Base-by-base conservation (phyloP, 2,113 vertebrate species). In the Solea solea region DNA sequence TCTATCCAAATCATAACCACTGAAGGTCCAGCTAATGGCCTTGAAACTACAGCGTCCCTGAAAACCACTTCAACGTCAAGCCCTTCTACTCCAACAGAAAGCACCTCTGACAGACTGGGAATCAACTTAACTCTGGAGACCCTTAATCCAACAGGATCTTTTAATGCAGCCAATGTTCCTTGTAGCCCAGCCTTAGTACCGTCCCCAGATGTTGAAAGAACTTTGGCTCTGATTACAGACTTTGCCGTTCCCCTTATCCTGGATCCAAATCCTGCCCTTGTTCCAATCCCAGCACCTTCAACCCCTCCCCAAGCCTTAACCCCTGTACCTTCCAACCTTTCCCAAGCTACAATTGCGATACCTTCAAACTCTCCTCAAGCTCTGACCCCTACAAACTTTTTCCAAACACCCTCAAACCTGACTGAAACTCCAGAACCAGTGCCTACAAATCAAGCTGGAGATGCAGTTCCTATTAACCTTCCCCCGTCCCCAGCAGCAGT, bases 141-240 rank as follows among this genome's bases (percentile, higher is more conserved):
- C 45, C 72, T 73, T 0, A 2, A 57, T 55, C 40, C 48, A 21
- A 54, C 56, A 11, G 82, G 69, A 72, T 81, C 79, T 69, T 74
- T 72, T 25, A 69, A 67, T 55, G 51, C 34, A 34, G 5, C 12
- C 69, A 65, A 6, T 45, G 45, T 50, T 65, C 55, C 52, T 3
- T 16, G 56, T 65, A 81, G 69, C 45, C 81, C 81, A 25, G 46
- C 63, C 3, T 46, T 57, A 34, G 48, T 15, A 41, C 40, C 61
- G 5, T 6, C 65, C 11, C 55, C 72, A 56, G 74, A 85, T 41
- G 60, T 25, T 64, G 69, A 53, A 41, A 87, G 79, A 53, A 80
- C 77, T 77, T 73, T 82, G 65, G 5, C 45, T 8, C 57, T 65
- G 11, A 21, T 57, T 11, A 28, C 69, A 56, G 41, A 14, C 12